Base-by-base conservation (phyloP, 2,797 vertebrate species). In the Tachyglossus aculeatus region DNA sequence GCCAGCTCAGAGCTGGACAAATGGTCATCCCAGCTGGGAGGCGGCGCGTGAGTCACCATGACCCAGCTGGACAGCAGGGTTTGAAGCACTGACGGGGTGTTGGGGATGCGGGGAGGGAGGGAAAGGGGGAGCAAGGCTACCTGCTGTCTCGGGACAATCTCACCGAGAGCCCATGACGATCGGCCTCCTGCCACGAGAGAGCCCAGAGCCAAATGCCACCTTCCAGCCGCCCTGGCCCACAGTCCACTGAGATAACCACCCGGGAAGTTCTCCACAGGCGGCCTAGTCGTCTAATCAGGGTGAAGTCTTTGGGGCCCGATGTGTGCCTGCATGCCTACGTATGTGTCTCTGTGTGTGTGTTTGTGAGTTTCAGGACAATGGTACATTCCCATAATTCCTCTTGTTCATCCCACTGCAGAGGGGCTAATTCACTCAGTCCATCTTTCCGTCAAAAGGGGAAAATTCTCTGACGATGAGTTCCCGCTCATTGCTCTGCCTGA, bases 391-490 rank as follows among this genome's bases (percentile, higher is more conserved):
- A 55, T 16, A 34, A 13, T 27, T 76, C 56, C 39, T 57, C n/a
- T n/a, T n/a, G n/a, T n/a, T n/a, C n/a, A 1, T 40, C 44, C 62
- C 51, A 78, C 37, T 32, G n/a, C n/a, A n/a, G 41, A 69, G 5
- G 0, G 69, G 14, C 59, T 83, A 71, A 31, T 58, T 55, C n/a
- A 54, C 69, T 61, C 22, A 15, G 38, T 15, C 52, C 53, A 52
- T 77, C 69, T 83, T 44, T 41, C 72, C 29, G 37, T 66, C 77
- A 22, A 21, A 64, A 81, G 53, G 50, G 54, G 62, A 34, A 77
- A 55, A 50, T 61, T 60, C 68, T 86, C 54, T 39, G 63, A 45
- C 56, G 32, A 32, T 37, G 63, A n/a, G 62, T 76, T 86, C 54
- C n/a, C 65, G 29, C 27, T 21, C 75, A 68, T 53, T 82, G 18